Percentiles rank a stretch among this genome's conserved stretches.
These are phyloP conservation scores for Threskiornis aethiopicus DNA, from an alignment of 2,797 vertebrate genomes.

Conservation along the genomic window DNA sequence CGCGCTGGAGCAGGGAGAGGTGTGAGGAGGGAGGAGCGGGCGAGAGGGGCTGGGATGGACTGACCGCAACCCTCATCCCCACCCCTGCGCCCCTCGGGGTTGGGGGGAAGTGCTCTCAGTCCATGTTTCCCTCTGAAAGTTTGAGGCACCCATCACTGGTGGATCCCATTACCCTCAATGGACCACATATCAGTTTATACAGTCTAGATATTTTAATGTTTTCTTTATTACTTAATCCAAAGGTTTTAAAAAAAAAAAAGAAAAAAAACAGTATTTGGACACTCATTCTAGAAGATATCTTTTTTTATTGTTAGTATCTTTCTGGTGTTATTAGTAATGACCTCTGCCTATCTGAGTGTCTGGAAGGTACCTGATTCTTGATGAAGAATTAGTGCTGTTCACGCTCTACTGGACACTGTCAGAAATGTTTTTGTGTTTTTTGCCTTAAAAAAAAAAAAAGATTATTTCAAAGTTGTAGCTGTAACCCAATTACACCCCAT, in stretches of 20 bases:
- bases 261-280: neutral
- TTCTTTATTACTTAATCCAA: neutral
- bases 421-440: neutral
- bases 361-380: neutral
- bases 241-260: neutral
- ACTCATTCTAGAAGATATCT: neutral
- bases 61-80: too few relatives aligned
- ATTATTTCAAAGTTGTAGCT: neutral
- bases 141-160: too few relatives aligned
- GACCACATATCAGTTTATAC: neutral
- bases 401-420: neutral
- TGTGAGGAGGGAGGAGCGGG: neutral
- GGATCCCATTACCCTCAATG: neutral
- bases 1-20: neutral
- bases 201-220: neutral
- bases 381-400: neutral
- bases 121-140: neutral
- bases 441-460: neutral
- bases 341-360: neutral
- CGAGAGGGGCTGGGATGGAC: neutral
- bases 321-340: neutral
- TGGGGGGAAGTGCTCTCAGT: neutral
- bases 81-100: accelerated
- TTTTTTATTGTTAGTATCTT: neutral
- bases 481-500: conserved; percentile 4